Evolutionary conservation across 2,113 vertebrate species (phyloP), one percentile per base, ranked within the genome.

Genomic region (Amphiprion ocellaris): DNA sequence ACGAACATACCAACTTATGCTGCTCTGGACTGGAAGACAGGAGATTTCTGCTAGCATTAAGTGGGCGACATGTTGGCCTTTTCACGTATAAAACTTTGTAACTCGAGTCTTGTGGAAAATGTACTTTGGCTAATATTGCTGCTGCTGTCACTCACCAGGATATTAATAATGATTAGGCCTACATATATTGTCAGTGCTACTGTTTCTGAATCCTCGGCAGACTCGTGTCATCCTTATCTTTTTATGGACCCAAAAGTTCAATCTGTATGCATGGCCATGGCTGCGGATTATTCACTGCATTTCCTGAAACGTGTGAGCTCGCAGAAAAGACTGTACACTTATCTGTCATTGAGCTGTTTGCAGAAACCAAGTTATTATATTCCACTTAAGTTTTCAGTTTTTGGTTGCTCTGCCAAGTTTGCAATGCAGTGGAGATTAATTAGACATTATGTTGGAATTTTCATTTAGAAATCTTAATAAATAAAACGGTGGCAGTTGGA

Each of bases 181-280:
- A 26, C 68, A 23, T 41, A 59, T 46, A 47, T 55, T 70, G 55
- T 49, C 50, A 54, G 54, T 6, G 23, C 60, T 47, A 44, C 37
- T 46, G 37, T 24, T 46, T 26, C 67, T 52, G 50, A 58, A 60
- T 62, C 54, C 52, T 67, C 28, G 5, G 10, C 47, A 75, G 66
- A 74, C 46, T 47, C 56, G 41, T 28, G 33, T 65, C 70, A 4
- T 80, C 63, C 63, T 77, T 63, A 67, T 83, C 66, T 52, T 28
- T 77, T 67, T 21, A 50, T 8, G 71, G 74, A 24, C 81, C 70
- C 26, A 74, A 74, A 73, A 70, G 59, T 79, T 62, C 14, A 69
- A 77, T 77, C 76, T 84, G 76, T 63, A 77, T 82, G 60, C 82
- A 64, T 37, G 79, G 26, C 63, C 87, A 82, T 60, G 72, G 39